These are phyloP conservation scores for Cinclus mexicanus DNA, from an alignment of 2,113 vertebrate genomes.

Conservation along the genomic window DNA sequence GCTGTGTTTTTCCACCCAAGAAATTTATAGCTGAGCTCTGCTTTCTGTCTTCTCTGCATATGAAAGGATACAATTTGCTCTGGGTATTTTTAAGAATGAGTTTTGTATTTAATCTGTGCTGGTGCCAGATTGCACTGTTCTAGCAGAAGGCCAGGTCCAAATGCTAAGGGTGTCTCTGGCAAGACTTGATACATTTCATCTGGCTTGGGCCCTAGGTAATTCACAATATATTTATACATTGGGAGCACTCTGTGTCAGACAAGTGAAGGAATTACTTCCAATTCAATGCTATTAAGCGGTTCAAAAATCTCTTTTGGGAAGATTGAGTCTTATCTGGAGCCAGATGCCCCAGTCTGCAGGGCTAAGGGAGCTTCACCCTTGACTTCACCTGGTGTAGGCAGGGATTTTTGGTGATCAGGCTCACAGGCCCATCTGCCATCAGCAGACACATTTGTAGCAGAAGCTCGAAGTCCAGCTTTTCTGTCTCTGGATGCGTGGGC, in stretches of 20 bases:
- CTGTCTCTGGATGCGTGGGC: background rate
- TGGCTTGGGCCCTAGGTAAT: conserved; percentile 23
- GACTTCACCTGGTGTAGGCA: background rate
- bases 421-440: background rate
- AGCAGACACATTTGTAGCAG: background rate
- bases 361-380: background rate
- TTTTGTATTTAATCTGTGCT: conserved; percentile 22
- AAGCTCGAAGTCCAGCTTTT: background rate
- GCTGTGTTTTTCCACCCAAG: background rate
- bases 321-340: background rate
- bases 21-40: background rate
- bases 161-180: conserved; percentile 14
- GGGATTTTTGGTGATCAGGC: background rate
- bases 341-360: background rate
- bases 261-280: conserved; percentile 34
- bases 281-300: background rate
- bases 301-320: background rate
- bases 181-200: conserved; percentile 31
- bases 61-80: conserved; percentile 12
- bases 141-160: conserved; percentile 51
- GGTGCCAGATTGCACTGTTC: conserved; percentile 9
- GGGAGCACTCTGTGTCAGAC: background rate
- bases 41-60: conserved; percentile 9
- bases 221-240: conserved; percentile 29
- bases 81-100: conserved; percentile 50